Conservation (phyloP, 1,140 invertebrate genomes). For the Pogonomyrmex barbatus region DNA sequence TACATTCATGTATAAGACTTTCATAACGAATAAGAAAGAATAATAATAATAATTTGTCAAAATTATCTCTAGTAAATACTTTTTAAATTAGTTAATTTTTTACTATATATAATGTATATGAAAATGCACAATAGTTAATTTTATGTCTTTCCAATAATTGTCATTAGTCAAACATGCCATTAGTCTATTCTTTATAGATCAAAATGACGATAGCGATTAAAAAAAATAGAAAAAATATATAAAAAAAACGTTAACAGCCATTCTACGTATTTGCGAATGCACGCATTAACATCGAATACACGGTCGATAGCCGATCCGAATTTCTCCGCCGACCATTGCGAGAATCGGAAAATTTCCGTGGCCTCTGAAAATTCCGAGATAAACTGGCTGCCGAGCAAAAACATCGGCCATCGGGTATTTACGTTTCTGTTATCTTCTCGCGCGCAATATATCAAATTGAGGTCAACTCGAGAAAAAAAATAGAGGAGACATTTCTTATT, state of each 20-base stretch:
- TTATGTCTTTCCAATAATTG: neutral
- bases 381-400: neutral
- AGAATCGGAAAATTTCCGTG: neutral
- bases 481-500: conserved; percentile 23
- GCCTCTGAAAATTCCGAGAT: neutral
- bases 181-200: neutral
- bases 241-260: too few relatives aligned
- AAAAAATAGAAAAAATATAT: neutral
- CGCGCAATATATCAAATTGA: conserved; percentile 9
- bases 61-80: neutral
- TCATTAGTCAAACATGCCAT: neutral
- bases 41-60: neutral
- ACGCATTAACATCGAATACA: neutral
- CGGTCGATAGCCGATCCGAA: neutral
- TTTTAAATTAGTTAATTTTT: neutral
- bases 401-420: neutral
- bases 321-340: conserved; percentile 1
- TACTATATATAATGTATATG: neutral
- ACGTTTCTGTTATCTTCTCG: neutral
- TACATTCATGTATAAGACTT: neutral
- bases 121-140: neutral
- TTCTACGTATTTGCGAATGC: neutral
- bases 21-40: neutral
- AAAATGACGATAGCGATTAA: neutral
- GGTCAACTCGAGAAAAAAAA: neutral